These are phyloP conservation scores for Glyphotaelius pellucidus DNA, from an alignment of 2,888 invertebrate genomes.

Conservation along the genomic window DNA sequence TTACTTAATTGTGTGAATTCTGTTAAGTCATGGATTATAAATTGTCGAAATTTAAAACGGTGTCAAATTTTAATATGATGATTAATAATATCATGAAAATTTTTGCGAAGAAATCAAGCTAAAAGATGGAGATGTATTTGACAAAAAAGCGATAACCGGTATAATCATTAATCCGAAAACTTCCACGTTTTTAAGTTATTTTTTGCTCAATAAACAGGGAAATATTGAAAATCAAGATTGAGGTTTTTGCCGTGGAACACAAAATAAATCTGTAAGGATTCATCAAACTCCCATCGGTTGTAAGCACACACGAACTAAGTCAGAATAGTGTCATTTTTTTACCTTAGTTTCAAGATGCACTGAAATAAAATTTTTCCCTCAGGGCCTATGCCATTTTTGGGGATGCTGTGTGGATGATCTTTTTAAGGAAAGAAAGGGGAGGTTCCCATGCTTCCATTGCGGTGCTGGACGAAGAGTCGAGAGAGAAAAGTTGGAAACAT, in stretches of 20 bases:
- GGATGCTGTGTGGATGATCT: too few relatives aligned
- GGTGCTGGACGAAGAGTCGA: too few relatives aligned
- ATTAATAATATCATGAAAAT: background rate
- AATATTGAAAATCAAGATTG: constrained; percentile 22
- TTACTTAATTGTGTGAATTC: background rate
- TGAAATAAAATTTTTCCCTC: too few relatives aligned
- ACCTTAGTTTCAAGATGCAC: too few relatives aligned
- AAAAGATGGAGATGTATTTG: background rate
- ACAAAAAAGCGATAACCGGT: background rate
- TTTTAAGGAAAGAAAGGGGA: too few relatives aligned
- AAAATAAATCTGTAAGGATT: constrained; percentile 49
- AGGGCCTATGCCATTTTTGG: too few relatives aligned
- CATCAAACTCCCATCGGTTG: constrained; percentile 22
- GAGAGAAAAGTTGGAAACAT: too few relatives aligned
- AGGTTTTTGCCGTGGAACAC: constrained; percentile 36
- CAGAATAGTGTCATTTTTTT: background rate
- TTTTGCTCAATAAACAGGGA: background rate
- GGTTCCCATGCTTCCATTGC: too few relatives aligned
- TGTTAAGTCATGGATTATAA: background rate
- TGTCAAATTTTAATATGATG: background rate
- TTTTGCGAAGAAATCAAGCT: background rate
- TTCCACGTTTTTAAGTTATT: background rate
- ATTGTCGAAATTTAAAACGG: background rate
- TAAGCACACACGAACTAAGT: background rate
- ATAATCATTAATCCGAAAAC: background rate